Conservation (phyloP, 2,888 invertebrate species). For the Archips xylosteana region DNA sequence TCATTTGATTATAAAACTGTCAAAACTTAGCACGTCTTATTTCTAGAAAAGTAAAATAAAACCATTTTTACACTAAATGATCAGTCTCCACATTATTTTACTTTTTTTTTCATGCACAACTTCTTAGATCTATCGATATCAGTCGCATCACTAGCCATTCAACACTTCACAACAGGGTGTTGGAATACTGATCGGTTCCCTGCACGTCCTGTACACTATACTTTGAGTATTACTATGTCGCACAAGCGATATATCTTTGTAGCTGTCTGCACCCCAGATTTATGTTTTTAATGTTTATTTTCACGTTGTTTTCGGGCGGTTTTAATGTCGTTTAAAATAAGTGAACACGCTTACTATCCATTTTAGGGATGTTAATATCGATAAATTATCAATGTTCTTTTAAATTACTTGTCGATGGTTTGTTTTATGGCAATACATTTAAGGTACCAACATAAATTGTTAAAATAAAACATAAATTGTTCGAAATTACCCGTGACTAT, state of each 20-base stretch:
- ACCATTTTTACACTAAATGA: too few species aligned
- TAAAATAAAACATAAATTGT: too few species aligned
- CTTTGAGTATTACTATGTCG: constrained; percentile 29
- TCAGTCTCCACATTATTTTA: too few species aligned
- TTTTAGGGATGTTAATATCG: not conserved
- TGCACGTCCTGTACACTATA: constrained; percentile 50
- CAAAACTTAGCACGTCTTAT: too few species aligned
- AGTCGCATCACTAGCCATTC: constrained; percentile 61
- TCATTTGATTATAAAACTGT: too few species aligned
- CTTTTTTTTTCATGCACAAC: too few species aligned
- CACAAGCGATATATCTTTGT: constrained; percentile 50
- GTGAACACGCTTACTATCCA: not conserved
- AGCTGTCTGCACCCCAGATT: constrained; percentile 40
- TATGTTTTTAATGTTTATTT: constrained; percentile 16
- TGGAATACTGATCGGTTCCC: constrained; percentile 73
- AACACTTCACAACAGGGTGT: constrained; percentile 63
- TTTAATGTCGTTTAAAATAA: constrained; percentile 18
- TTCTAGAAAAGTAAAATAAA: too few species aligned
- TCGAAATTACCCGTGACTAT: too few species aligned
- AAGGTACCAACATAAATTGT: not conserved
- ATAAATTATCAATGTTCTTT: not conserved
- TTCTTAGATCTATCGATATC: not conserved
- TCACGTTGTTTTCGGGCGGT: constrained; percentile 22
- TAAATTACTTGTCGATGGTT: not conserved
- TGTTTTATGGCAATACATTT: not conserved